phyloP scores from a whole-genome alignment of 2,888 invertebrate species.

The Sminthurides aquaticus region DNA sequence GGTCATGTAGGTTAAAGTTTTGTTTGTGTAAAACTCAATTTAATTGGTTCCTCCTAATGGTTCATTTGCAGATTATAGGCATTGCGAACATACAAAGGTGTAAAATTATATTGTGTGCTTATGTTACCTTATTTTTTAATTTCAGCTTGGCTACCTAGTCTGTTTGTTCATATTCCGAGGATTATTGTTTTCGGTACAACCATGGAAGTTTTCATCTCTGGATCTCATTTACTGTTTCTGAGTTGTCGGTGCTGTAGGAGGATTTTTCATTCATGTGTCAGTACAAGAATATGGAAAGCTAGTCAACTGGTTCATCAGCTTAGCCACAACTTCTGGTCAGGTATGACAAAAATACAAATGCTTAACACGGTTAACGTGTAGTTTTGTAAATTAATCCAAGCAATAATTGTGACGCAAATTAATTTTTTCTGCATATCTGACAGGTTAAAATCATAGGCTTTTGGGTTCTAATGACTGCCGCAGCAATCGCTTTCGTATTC shows the following conservation, averaged over 20 bases:
- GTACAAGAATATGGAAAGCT: constrained; percentile 44
- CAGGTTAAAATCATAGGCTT: constrained; percentile 54
- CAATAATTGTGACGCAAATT: constrained; percentile 6
- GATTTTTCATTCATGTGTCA: constrained; percentile 21
- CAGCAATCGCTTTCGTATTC: constrained; percentile 51
- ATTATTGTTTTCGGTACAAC: constrained; percentile 25
- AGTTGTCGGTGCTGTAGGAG: constrained; percentile 29
- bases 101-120: too few species aligned
- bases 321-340: constrained; percentile 50
- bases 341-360: constrained; percentile 45
- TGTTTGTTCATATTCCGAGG: constrained; percentile 4
- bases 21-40: too few species aligned
- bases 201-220: constrained; percentile 29
- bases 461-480: constrained; percentile 52
- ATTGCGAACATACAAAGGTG: too few species aligned
- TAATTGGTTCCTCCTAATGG: too few species aligned
- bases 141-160: constrained; percentile 46
- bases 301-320: constrained; percentile 52
- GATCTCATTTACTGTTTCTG: constrained; percentile 32
- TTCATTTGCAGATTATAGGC: too few species aligned
- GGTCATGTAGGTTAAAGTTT: constrained; percentile 50
- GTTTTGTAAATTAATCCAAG: constrained; percentile 8
- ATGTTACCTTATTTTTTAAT: too few species aligned
- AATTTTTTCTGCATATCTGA: constrained; percentile 42
- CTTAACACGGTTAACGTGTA: neutral